Base-by-base conservation (phyloP, 2,888 invertebrate genomes). In the Cylloceria caligata region DNA sequence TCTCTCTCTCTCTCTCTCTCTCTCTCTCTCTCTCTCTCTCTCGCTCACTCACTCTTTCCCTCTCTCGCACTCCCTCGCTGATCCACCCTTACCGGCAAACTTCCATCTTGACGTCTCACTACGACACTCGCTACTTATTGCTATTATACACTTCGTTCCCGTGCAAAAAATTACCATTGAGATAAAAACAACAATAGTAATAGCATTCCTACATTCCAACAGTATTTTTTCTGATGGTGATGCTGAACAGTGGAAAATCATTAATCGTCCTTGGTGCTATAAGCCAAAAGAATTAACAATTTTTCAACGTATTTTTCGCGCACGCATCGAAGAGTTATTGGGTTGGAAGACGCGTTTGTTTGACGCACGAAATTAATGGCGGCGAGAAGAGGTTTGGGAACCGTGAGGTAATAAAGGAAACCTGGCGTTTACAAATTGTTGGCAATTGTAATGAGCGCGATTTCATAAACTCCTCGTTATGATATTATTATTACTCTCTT, bases 41-140 rank as follows among this genome's bases (percentile, higher is more conserved):
- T n/a, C n/a, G n/a, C n/a, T n/a, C n/a, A 36, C 52, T 34, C 21
- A 5, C 16, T 27, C 47, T 47, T 27, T 16, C 27, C 34, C 42
- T 34, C 49, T 16, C 74, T 39, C 36, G 11, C 11, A 47, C 30
- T 5, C 34, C 30, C 34, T 45, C 49, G 68, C 57, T 13, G 72
- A 71, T 71, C 77, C 60, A 78, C 71, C 72, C 79, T 79, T 45
- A 55, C 67, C 60, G 42, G 60, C 19, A 68, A 60, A 79, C 76
- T 84, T 84, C 83, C 84, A 76, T 85, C 86, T 83, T 84, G 84
- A 86, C 84, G 76, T 85, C 84, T 85, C 85, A 85, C 86, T 86
- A 85, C 84, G 86, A 84, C 84, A 85, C 84, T 82, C 84, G 81
- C 68, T 52, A 83, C 85, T 86, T 86, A 86, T 85, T 87, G 84